phyloP scores from a whole-genome alignment of 1,140 invertebrate genomes.

The Tyrophagus putrescentiae region DNA sequence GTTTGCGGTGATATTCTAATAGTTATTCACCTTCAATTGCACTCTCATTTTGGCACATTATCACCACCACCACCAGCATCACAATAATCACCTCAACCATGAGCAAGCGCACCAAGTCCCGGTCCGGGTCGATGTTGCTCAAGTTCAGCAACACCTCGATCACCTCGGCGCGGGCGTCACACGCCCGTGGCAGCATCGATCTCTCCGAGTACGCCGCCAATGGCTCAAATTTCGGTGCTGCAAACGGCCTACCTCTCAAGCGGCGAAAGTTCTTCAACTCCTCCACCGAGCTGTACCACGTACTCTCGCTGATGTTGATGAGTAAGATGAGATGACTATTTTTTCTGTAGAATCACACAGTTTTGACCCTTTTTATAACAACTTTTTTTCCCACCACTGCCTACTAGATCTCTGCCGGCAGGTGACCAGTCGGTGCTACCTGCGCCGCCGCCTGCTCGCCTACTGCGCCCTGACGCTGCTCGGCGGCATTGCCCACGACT shows the following conservation, averaged over 20 bases:
- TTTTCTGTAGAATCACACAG: neutral
- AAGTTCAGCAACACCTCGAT: constrained; percentile 15
- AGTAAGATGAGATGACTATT: neutral
- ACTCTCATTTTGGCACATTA: too few relatives aligned
- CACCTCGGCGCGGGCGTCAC: constrained; percentile 1
- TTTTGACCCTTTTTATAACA: neutral
- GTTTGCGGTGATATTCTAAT: too few relatives aligned
- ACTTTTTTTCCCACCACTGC: neutral
- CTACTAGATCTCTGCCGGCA: constrained; percentile 19
- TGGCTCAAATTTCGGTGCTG: neutral
- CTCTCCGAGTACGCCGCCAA: neutral
- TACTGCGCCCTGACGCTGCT: constrained; percentile 45
- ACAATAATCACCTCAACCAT: too few relatives aligned
- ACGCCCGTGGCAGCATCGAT: neutral
- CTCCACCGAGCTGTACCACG: neutral
- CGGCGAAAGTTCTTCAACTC: constrained; percentile 3
- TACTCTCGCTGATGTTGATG: constrained; percentile 1
- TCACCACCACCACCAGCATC: too few relatives aligned
- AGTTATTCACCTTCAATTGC: too few relatives aligned
- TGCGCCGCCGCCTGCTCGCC: constrained; percentile 11
- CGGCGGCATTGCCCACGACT: constrained; percentile 67
- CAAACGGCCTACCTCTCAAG: neutral
- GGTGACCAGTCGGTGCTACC: neutral
- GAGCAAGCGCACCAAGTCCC: neutral
- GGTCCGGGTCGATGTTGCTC: neutral